These are phyloP conservation scores for Theretra japonica DNA, from an alignment of 2,888 invertebrate genomes.

Conservation along the genomic window DNA sequence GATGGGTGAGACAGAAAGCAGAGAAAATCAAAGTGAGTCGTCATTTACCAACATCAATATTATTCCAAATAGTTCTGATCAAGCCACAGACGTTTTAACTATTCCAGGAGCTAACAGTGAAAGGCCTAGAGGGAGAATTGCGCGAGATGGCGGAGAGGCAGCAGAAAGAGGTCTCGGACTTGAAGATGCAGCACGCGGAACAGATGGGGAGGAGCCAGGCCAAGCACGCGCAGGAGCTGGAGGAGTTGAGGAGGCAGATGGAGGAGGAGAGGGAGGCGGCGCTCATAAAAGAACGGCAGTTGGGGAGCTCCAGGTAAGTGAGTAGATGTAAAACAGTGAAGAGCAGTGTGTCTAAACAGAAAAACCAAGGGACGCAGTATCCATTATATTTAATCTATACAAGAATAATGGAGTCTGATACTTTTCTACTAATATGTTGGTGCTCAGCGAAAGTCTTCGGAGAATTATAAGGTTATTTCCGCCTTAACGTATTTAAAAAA, in stretches of 20 bases:
- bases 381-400: no score
- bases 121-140: constrained; percentile 93
- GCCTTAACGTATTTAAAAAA: no score
- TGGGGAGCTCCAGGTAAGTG: constrained; percentile 72
- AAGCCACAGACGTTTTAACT: neutral
- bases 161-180: constrained; percentile 85
- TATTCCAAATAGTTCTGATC: no score
- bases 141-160: constrained; percentile 91
- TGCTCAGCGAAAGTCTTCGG: no score
- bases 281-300: constrained; percentile 73
- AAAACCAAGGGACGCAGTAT: no score
- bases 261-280: constrained; percentile 75
- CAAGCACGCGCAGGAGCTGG: constrained; percentile 72
- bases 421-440: no score
- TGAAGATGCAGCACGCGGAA: constrained; percentile 76
- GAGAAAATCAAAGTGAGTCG: constrained; percentile 91
- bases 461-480: no score
- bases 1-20: constrained; percentile 93
- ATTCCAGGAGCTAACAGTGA: constrained; percentile 90
- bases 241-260: constrained; percentile 83
- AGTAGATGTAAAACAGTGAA: no score
- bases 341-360: no score
- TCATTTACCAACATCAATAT: constrained; percentile 3
- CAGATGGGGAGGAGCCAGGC: constrained; percentile 69
- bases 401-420: no score